Percentiles rank a stretch among this genome's conserved stretches.
These are phyloP conservation scores for Euphonia xanthogaster DNA, from an alignment of 2,797 vertebrate species.

Conservation along the genomic window DNA sequence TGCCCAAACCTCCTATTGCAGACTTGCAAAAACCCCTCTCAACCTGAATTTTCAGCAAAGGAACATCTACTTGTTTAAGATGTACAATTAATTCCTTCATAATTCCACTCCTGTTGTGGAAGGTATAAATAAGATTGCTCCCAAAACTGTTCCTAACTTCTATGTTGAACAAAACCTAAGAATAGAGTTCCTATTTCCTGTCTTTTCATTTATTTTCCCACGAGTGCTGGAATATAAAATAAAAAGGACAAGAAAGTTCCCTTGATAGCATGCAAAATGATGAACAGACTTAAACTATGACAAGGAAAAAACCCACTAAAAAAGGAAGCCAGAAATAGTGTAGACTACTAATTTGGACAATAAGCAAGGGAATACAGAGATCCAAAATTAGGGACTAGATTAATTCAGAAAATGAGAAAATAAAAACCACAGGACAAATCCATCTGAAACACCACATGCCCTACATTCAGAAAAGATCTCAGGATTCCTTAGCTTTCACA, in stretches of 20 bases:
- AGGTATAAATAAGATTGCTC: not conserved
- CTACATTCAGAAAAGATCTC: not conserved
- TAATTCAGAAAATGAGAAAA: not conserved
- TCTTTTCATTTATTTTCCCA: not conserved
- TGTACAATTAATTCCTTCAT: not conserved
- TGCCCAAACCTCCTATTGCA: not conserved
- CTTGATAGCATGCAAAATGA: not conserved
- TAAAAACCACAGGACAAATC: not conserved
- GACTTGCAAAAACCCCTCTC: not conserved
- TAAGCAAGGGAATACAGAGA: not conserved
- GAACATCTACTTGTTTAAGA: not conserved
- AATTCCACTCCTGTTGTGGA: not conserved
- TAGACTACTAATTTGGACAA: not conserved
- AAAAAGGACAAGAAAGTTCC: not conserved
- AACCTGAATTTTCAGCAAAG: not conserved
- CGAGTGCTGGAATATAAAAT: not conserved
- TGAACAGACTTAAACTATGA: not conserved
- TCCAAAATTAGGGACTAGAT: not conserved
- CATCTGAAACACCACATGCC: not conserved
- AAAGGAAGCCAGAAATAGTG: not conserved
- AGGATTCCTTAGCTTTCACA: not conserved
- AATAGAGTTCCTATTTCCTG: not conserved
- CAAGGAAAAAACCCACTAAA: not conserved
- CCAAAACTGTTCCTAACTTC: not conserved
- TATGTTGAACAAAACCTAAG: not conserved